Evolutionary conservation across 37 sponge, comb jelly and placozoan genomes (phyloP), one percentile per base, ranked within the genome.

Genomic region (Halisarca cf. caerulea): DNA sequence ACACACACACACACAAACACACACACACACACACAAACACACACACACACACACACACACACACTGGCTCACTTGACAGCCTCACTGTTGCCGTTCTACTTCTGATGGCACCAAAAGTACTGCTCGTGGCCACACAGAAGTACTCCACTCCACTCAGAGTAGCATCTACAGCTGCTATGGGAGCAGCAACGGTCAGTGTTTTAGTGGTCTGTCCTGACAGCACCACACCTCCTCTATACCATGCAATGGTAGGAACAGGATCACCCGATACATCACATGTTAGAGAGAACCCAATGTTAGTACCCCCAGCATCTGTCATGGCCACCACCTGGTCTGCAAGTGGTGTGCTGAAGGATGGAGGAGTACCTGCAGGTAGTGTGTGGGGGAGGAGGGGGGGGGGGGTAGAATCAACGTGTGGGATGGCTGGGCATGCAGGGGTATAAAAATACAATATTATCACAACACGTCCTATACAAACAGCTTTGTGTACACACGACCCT

Each of bases 41-140:
- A n/a, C n/a, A n/a, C n/a, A n/a, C n/a, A n/a, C n/a, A n/a, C n/a
- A n/a, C n/a, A n/a, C n/a, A n/a, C n/a, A n/a, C n/a, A n/a, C n/a
- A n/a, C n/a, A n/a, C n/a, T n/a, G n/a, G n/a, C n/a, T 85, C 62
- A 89, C 89, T 59, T 70, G 89, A 64, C 64, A 66, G 72, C 2
- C 33, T 20, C 34, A 84, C 85, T 0, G 17, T 84, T 18, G 60
- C 82, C n/a, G 62, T 61, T 40, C 85, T 68, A 43, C 89, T 89
- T n/a, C 85, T 51, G 81, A 89, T 74, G 44, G 74, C 80, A 33
- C 90, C 90, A 58, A 91, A 40, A 11, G 54, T 60, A 40, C 45
- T 74, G 59, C 51, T 73, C 35, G 87, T 87, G 51, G 51, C 51
- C 15, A 32, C 17, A 78, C 91, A 91, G 80, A 83, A 66, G 51